Conservation (phyloP, 2,888 invertebrate genomes). For the Monochamus alternatus region DNA sequence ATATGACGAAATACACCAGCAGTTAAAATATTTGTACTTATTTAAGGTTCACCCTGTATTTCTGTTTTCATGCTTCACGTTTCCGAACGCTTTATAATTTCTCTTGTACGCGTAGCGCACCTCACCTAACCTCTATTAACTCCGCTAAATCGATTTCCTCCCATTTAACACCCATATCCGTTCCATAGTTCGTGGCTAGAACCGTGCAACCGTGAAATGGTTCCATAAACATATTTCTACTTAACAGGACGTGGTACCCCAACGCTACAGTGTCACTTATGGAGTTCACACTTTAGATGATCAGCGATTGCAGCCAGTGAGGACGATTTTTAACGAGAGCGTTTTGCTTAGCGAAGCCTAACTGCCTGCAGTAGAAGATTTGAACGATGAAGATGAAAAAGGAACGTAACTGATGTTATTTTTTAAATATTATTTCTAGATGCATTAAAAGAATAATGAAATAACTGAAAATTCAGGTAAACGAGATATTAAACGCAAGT, state of each 20-base stretch:
- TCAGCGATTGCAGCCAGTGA: not conserved
- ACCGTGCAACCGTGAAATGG: slow-evolving; percentile 26
- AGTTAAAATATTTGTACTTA: too few species aligned
- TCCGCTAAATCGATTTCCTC: slow-evolving; percentile 30
- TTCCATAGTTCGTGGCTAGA: slow-evolving; percentile 2
- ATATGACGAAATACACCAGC: too few species aligned
- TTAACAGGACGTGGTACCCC: not conserved
- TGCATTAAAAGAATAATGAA: too few species aligned
- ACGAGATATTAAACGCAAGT: too few species aligned
- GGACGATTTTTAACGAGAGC: not conserved
- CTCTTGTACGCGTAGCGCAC: slow-evolving; percentile 6
- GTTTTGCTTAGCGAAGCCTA: too few species aligned
- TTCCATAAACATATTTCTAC: slow-evolving; percentile 1
- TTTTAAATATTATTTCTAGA: too few species aligned
- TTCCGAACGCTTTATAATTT: not conserved
- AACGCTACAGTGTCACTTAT: not conserved
- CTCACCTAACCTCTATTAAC: slow-evolving; percentile 11
- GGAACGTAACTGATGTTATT: too few species aligned
- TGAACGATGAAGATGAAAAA: too few species aligned
- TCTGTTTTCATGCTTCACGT: not conserved
- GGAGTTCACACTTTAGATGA: not conserved
- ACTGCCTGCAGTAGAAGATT: too few species aligned
- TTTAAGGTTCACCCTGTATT: too few species aligned
- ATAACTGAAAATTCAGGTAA: too few species aligned
- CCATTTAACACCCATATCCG: slow-evolving; percentile 30